These are phyloP conservation scores for Panthera leo DNA, from an alignment of 2,113 vertebrate species.

Conservation along the genomic window DNA sequence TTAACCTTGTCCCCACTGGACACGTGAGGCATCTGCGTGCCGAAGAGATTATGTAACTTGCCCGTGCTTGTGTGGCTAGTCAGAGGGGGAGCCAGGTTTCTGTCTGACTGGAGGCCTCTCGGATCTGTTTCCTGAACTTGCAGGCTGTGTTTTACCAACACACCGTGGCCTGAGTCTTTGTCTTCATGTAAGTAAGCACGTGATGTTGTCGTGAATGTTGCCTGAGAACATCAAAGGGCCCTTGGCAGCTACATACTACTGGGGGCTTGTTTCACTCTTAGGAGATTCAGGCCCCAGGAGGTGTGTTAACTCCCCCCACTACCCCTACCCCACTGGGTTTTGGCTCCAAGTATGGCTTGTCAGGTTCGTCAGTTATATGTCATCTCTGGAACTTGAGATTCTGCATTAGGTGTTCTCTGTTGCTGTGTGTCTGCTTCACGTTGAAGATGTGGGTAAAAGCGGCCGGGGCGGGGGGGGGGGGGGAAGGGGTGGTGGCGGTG, in stretches of 20 bases:
- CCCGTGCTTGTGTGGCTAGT: neutral
- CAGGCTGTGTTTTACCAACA: neutral
- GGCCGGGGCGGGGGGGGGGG: too few species aligned
- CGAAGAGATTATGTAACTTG: neutral
- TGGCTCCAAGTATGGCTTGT: neutral
- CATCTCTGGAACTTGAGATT: neutral
- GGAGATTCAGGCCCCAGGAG: neutral
- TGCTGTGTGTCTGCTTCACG: neutral
- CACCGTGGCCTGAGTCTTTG: neutral
- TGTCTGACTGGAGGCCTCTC: too few species aligned
- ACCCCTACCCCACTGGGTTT: neutral
- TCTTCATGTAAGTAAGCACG: neutral
- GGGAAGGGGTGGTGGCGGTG: rapidly evolving
- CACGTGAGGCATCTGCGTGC: neutral
- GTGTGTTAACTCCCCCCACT: neutral
- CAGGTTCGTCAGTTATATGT: neutral
- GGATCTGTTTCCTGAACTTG: neutral
- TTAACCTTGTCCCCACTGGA: neutral
- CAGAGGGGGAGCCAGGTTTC: neutral
- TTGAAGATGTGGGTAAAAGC: neutral
- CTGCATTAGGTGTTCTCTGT: neutral
- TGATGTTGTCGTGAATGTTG: neutral
- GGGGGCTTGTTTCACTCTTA: neutral
- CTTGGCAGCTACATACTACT: neutral
- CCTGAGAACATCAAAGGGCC: neutral